These are phyloP conservation scores for Limnothrissa miodon DNA, from an alignment of 2,113 vertebrate species.

Conservation along the genomic window DNA sequence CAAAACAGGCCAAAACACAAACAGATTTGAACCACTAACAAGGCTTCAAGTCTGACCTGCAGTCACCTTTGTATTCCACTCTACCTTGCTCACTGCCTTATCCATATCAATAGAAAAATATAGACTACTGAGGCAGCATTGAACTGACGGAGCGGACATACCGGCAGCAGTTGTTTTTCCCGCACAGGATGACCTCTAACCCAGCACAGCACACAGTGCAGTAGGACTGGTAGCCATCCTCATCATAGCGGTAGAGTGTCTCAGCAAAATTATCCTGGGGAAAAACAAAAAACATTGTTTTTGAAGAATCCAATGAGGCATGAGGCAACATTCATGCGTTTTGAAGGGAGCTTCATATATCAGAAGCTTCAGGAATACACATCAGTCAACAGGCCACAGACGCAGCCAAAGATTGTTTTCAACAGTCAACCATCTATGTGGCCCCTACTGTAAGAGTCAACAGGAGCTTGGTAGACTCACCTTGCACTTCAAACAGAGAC, in stretches of 20 bases:
- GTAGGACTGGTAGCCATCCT: slow-evolving; percentile 94
- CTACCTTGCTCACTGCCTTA: too few relatives aligned
- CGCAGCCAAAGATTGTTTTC: too few relatives aligned
- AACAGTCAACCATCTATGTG: too few relatives aligned
- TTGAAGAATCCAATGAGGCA: background rate
- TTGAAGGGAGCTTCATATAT: too few relatives aligned
- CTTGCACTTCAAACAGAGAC: slow-evolving; percentile 83
- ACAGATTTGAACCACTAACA: too few relatives aligned
- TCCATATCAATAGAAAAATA: too few relatives aligned
- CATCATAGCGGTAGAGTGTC: slow-evolving; percentile 86
- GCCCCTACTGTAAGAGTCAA: too few relatives aligned
- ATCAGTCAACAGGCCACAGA: background rate
- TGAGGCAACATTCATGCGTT: too few relatives aligned
- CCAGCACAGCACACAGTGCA: slow-evolving; percentile 92
- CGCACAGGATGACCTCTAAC: slow-evolving; percentile 86
- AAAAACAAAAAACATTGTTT: slow-evolving; percentile 7
- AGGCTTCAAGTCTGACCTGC: too few relatives aligned
- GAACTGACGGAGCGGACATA: slow-evolving; percentile 46
- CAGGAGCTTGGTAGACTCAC: slow-evolving; percentile 45
- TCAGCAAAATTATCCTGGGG: slow-evolving; percentile 85
- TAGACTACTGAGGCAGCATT: background rate
- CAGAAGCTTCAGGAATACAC: too few relatives aligned
- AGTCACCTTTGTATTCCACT: too few relatives aligned
- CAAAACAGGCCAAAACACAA: too few relatives aligned
- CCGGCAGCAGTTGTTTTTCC: slow-evolving; percentile 86